Evolutionary conservation across 1,140 invertebrate species (phyloP).

Genomic region (Lasioglossum albipes): DNA sequence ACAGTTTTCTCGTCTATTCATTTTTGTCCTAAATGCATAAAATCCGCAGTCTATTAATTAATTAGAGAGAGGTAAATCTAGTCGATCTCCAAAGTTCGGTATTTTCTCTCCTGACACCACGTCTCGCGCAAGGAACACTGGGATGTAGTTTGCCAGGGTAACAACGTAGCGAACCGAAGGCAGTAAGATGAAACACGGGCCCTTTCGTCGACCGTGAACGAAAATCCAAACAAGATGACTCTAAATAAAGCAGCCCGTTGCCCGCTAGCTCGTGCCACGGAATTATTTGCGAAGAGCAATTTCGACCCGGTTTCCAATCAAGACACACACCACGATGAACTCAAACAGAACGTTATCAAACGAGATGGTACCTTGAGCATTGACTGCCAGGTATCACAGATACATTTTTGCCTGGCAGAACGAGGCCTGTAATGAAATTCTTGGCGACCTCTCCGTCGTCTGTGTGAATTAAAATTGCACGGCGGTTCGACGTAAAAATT

Average conservation of each 20-base stretch:
- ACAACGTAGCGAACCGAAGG: neutral
- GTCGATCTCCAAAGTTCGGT: too few relatives aligned
- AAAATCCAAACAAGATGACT: conserved; percentile 28
- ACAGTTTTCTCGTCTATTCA: too few relatives aligned
- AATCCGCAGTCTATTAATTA: too few relatives aligned
- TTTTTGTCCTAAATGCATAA: too few relatives aligned
- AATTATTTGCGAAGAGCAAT: conserved; percentile 42
- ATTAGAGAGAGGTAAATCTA: too few relatives aligned
- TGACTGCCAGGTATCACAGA: neutral
- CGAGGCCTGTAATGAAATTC: conserved; percentile 13
- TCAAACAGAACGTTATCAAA: conserved; percentile 10
- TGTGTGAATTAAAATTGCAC: too few relatives aligned
- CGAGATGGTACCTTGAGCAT: neutral
- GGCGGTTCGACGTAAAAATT: too few relatives aligned
- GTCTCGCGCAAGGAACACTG: too few relatives aligned
- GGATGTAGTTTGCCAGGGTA: neutral
- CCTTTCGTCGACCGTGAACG: conserved; percentile 19
- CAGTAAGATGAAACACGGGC: conserved; percentile 18
- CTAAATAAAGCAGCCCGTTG: conserved; percentile 29
- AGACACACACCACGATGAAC: neutral
- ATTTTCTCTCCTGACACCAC: too few relatives aligned
- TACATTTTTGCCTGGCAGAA: neutral
- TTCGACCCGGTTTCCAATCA: conserved; percentile 27
- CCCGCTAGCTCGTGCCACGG: neutral
- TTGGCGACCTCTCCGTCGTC: neutral